Evolutionary conservation across 2,797 vertebrate species (phyloP), one percentile per base, ranked within the genome.

Genomic region (Streptopelia turtur): DNA sequence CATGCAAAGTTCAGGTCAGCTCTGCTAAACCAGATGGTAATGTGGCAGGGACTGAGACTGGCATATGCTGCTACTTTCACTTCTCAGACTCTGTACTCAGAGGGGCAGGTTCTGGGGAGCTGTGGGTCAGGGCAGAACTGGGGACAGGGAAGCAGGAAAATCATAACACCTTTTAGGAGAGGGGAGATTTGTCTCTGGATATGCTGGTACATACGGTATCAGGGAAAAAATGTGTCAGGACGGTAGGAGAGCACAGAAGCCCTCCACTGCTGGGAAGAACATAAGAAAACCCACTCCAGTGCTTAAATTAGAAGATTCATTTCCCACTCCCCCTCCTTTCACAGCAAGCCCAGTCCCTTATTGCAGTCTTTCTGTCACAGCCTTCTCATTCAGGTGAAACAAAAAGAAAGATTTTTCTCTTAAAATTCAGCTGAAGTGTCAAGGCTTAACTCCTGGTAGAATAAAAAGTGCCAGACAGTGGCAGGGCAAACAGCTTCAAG

Each of bases 381-480:
- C 6, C 28, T 90, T 88, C 60, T 49, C 11, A 10, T 75, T 94
- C 91, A 95, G 93, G 80, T 93, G 77, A 94, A 95, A 87, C 41
- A 82, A 74, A 52, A 83, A 72, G 68, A 87, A 92, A 89, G 47
- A 79, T 89, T 90, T 94, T 94, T 76, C 47, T 92, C 56, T 96
- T 84, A 93, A 94, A 89, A 95, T 95, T 94, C 83, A 70, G 39
- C 30, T 72, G 66, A 94, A 76, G 68, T 85, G 83, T 88, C 91
- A 95, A 90, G 80, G 24, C 77, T 93, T 82, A 93, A 25, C 65
- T 94, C 37, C 77, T 91, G 56, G 50, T 57, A 94, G 90, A 94
- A 94, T 89, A 91, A 84, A 83, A 96, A 85, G 94, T 94, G 93
- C 41, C 60, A 96, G 94, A 93, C 88, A 91, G 52, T 83, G 83